These are phyloP conservation scores for Phanerotoma sp. DNA, from an alignment of 2,888 invertebrate genomes.

Conservation along the genomic window DNA sequence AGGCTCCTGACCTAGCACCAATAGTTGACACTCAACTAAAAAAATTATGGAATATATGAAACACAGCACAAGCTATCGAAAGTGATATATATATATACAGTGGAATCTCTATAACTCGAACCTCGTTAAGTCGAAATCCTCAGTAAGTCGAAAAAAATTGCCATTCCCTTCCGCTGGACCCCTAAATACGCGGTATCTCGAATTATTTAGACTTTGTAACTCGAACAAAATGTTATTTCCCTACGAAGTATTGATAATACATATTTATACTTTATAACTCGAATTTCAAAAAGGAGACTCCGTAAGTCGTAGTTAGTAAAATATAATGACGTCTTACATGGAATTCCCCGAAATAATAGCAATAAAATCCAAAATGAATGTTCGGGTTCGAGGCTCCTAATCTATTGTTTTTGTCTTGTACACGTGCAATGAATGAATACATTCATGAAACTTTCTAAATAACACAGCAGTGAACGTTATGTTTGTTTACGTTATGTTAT, in stretches of 20 bases:
- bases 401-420: too few relatives aligned
- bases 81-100: too few relatives aligned
- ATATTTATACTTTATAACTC: background rate
- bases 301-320: background rate
- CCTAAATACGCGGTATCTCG: background rate
- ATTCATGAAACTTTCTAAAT: too few relatives aligned
- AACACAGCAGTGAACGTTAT: too few relatives aligned
- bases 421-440: too few relatives aligned
- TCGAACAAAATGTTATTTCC: background rate
- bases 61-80: too few relatives aligned
- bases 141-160: background rate
- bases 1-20: too few relatives aligned
- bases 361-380: background rate
- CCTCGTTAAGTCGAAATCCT: slow-evolving; percentile 1
- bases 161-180: background rate
- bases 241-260: background rate
- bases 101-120: background rate
- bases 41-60: too few relatives aligned
- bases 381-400: too few relatives aligned
- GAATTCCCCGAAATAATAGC: background rate
- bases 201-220: background rate
- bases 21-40: too few relatives aligned
- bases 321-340: background rate
- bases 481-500: too few relatives aligned
- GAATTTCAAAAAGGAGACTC: background rate